phyloP scores from a whole-genome alignment of 2,888 invertebrate species.

The Erynnis tages region DNA sequence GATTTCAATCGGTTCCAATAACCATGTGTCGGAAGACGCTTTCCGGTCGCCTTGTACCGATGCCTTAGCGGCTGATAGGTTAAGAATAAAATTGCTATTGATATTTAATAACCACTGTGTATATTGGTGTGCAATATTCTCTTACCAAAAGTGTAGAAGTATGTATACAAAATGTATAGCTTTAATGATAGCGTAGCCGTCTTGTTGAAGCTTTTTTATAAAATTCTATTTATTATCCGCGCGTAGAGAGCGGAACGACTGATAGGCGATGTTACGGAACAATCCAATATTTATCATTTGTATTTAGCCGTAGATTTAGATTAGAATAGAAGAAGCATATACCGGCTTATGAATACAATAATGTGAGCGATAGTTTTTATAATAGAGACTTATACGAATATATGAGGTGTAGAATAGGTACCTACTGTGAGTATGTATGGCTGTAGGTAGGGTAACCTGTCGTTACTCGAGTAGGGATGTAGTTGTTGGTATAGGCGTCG shows the following conservation, averaged over 20 bases:
- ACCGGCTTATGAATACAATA: slow-evolving; percentile 65
- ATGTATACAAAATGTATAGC: slow-evolving; percentile 79
- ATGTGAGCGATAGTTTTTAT: slow-evolving; percentile 72
- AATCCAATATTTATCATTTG: slow-evolving; percentile 73
- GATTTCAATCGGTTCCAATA: background rate
- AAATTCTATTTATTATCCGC: slow-evolving; percentile 78
- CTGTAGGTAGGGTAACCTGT: slow-evolving; percentile 9
- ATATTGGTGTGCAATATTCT: slow-evolving; percentile 76
- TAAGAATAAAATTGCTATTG: slow-evolving; percentile 44
- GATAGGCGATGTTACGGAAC: slow-evolving; percentile 71
- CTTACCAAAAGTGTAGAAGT: slow-evolving; percentile 75
- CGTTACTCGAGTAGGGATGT: slow-evolving; percentile 19
- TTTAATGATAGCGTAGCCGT: slow-evolving; percentile 78
- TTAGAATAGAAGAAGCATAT: slow-evolving; percentile 51
- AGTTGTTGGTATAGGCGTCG: no score
- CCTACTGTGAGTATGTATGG: slow-evolving; percentile 1
- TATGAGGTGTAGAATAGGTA: slow-evolving; percentile 35
- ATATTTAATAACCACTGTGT: slow-evolving; percentile 46
- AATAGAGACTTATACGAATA: slow-evolving; percentile 61
- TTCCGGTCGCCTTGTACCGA: slow-evolving; percentile 45
- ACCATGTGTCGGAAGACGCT: slow-evolving; percentile 24
- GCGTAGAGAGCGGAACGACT: slow-evolving; percentile 73
- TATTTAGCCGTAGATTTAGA: slow-evolving; percentile 64
- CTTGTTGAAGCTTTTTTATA: slow-evolving; percentile 80
- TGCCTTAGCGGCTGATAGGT: slow-evolving; percentile 58